A percentile compares a stretch with the other conserved stretches of the same genome.
Conservation (phyloP, 2,113 vertebrate species). For the Dicerorhinus sumatrensis region DNA sequence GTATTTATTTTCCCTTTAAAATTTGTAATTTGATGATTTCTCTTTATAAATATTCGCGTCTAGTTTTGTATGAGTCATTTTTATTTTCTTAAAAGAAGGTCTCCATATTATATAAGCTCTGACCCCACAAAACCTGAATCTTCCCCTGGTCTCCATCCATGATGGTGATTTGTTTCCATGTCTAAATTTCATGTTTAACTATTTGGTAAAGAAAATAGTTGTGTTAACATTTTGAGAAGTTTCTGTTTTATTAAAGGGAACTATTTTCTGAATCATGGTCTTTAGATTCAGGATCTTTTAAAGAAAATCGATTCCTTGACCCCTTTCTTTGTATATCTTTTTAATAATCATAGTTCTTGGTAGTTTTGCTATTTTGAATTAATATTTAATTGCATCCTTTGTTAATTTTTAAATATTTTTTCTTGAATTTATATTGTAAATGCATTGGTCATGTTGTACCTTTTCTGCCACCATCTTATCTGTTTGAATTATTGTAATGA, state of each 20-base stretch:
- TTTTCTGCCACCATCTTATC: neutral
- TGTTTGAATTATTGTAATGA: neutral
- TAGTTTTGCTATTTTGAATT: slow-evolving; percentile 12
- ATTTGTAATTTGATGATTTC: neutral
- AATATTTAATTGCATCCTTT: neutral
- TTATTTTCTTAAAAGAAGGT: neutral
- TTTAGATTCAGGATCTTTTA: neutral
- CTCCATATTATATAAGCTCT: neutral
- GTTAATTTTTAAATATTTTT: slow-evolving; percentile 1
- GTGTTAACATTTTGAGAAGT: neutral
- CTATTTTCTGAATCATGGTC: neutral
- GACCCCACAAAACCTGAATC: neutral
- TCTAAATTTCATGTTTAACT: neutral
- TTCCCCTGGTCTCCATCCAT: neutral
- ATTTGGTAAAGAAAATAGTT: neutral
- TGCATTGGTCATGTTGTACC: neutral
- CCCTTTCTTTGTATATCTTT: neutral
- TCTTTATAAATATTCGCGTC: neutral
- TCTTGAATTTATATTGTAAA: neutral
- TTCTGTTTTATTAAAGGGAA: slow-evolving; percentile 5
- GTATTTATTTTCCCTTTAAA: slow-evolving; percentile 1
- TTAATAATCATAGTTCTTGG: neutral
- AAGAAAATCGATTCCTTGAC: neutral
- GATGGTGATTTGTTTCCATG: neutral
- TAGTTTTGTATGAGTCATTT: neutral